A percentile compares a stretch with the other conserved stretches of the same genome.
Conservation (phyloP, 2,113 vertebrate genomes). For the Casuarius casuarius region DNA sequence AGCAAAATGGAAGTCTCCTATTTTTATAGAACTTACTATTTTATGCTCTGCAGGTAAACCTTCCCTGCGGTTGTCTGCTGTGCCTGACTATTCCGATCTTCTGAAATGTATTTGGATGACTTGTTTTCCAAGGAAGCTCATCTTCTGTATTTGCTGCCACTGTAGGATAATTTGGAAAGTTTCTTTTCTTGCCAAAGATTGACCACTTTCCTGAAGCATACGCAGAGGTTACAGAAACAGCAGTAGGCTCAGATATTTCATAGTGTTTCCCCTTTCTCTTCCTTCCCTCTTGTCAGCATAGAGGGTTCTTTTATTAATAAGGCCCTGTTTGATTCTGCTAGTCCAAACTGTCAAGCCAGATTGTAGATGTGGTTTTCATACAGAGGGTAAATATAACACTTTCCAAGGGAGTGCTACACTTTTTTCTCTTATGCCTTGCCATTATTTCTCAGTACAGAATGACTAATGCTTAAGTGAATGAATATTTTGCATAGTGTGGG, state of each 20-base stretch:
- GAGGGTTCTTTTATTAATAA: neutral
- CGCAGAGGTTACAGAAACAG: neutral
- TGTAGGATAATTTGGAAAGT: neutral
- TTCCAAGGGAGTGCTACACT: neutral
- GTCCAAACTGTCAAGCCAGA: neutral
- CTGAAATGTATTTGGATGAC: neutral
- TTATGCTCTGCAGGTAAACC: neutral
- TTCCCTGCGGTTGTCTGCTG: neutral
- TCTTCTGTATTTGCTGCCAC: neutral
- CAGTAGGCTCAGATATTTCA: neutral
- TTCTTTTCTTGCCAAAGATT: neutral
- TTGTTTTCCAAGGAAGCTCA: neutral
- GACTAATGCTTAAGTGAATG: neutral
- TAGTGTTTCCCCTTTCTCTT: neutral
- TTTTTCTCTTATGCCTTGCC: constrained; percentile 19
- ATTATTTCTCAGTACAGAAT: constrained; percentile 18
- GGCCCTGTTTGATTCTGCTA: neutral
- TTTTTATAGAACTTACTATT: neutral
- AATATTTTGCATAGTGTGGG: neutral
- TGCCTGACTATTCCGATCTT: neutral
- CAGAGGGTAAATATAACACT: neutral
- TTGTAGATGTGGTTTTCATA: constrained; percentile 12
- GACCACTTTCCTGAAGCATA: neutral
- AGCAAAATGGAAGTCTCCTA: neutral
- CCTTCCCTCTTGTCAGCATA: neutral